Evolutionary conservation across 2,113 vertebrate species (phyloP).

Genomic region (Sebastes schlegelii): DNA sequence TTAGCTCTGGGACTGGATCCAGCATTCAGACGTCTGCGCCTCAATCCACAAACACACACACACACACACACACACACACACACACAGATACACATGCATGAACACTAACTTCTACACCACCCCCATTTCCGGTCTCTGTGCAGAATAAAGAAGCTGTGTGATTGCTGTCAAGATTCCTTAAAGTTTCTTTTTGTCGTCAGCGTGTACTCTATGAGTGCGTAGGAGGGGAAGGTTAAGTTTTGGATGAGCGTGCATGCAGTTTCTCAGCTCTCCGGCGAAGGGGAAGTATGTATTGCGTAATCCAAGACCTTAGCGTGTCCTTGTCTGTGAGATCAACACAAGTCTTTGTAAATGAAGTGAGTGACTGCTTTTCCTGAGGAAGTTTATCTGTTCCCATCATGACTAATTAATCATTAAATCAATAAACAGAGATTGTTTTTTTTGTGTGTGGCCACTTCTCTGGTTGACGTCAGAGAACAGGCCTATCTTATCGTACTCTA

Average conservation of each 20-base stretch:
- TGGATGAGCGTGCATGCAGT: slow-evolving; percentile 7
- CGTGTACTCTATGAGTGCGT: background rate
- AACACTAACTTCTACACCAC: slow-evolving; percentile 27
- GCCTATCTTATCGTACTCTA: slow-evolving; percentile 9
- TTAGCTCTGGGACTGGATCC: slow-evolving; percentile 67
- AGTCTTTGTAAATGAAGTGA: slow-evolving; percentile 14
- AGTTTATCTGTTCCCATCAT: slow-evolving; percentile 55
- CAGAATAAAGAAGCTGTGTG: slow-evolving; percentile 33
- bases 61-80: slow-evolving; percentile 2
- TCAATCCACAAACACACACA: slow-evolving; percentile 22
- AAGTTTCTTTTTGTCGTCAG: slow-evolving; percentile 38
- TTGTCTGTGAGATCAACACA: slow-evolving; percentile 38
- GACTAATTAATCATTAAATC: slow-evolving; percentile 40
- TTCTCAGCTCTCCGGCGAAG: slow-evolving; percentile 25
- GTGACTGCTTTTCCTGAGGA: slow-evolving; percentile 54
- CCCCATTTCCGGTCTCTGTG: slow-evolving; percentile 49
- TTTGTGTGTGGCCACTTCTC: background rate
- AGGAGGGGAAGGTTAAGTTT: background rate
- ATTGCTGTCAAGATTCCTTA: slow-evolving; percentile 36
- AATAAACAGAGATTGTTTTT: slow-evolving; percentile 41
- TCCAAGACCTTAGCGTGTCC: slow-evolving; percentile 11
- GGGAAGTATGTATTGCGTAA: slow-evolving; percentile 19
- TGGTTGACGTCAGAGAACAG: slow-evolving; percentile 49
- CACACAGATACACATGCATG: background rate
- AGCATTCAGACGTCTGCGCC: slow-evolving; percentile 51